These are phyloP conservation scores for Nomada goodeniana DNA, from an alignment of 2,888 invertebrate genomes.

Conservation along the genomic window DNA sequence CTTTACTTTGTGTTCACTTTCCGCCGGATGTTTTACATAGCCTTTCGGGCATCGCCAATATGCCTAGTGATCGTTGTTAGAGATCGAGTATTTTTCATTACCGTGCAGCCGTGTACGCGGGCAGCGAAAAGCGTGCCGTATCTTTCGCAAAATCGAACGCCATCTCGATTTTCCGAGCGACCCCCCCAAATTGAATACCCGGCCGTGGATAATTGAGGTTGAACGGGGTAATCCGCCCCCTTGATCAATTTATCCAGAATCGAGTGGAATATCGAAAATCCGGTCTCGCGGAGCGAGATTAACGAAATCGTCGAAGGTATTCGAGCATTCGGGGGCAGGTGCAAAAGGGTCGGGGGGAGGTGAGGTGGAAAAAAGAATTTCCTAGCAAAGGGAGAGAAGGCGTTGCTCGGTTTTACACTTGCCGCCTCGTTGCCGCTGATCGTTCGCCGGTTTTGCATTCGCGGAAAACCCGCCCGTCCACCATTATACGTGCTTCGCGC, in stretches of 20 bases:
- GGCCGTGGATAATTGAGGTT: background rate
- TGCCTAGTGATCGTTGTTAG: background rate
- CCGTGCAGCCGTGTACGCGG: no score
- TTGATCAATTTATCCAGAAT: background rate
- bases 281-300: background rate
- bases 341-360: background rate
- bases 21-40: background rate
- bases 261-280: background rate
- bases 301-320: slow-evolving; percentile 6
- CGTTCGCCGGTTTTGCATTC: slow-evolving; percentile 37
- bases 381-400: background rate
- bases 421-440: slow-evolving; percentile 2
- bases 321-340: background rate
- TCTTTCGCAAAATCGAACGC: background rate
- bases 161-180: background rate
- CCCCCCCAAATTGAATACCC: background rate
- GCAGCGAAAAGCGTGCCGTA: no score
- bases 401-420: slow-evolving; percentile 19
- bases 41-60: background rate
- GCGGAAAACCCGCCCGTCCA: slow-evolving; percentile 27
- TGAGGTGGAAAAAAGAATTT: slow-evolving; percentile 4
- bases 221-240: background rate
- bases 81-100: slow-evolving; percentile 4
- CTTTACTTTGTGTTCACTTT: slow-evolving; percentile 8
- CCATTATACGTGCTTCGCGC: slow-evolving; percentile 41